Percentiles rank a stretch among this genome's conserved stretches.
Evolutionary conservation across 2,797 vertebrate genomes (phyloP).

Genomic region (Acanthurus lineatus): DNA sequence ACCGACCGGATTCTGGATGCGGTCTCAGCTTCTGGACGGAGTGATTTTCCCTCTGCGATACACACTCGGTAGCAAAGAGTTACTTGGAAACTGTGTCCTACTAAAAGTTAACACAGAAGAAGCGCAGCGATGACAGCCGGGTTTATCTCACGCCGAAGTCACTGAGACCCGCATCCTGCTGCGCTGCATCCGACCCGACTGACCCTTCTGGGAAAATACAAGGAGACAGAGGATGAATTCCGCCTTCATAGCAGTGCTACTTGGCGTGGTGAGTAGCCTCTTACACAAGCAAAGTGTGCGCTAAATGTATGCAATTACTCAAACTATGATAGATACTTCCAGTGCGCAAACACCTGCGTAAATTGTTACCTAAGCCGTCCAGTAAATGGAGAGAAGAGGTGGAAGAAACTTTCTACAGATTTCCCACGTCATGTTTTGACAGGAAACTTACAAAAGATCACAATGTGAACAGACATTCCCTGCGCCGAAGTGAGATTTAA

Average conservation of each 20-base stretch:
- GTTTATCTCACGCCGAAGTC: slow-evolving; percentile 33
- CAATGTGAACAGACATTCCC: background rate
- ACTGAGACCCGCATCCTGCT: slow-evolving; percentile 62
- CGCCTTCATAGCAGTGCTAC: slow-evolving; percentile 69
- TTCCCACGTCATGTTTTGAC: background rate
- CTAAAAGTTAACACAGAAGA: slow-evolving; percentile 8
- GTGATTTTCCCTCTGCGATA: background rate
- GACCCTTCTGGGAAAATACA: slow-evolving; percentile 44
- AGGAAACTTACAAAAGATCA: background rate
- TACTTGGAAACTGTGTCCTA: background rate
- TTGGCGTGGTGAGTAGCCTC: slow-evolving; percentile 80
- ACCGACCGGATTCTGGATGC: slow-evolving; percentile 29
- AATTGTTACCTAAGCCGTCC: slow-evolving; percentile 3
- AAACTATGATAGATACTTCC: background rate
- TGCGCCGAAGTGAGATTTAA: background rate
- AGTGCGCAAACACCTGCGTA: slow-evolving; percentile 31
- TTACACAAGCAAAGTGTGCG: slow-evolving; percentile 3
- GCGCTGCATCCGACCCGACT: slow-evolving; percentile 43
- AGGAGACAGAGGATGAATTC: slow-evolving; percentile 70
- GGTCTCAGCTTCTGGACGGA: slow-evolving; percentile 32
- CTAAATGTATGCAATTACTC: slow-evolving; percentile 16
- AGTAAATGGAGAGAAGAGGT: background rate
- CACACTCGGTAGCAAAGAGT: background rate
- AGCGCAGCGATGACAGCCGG: slow-evolving; percentile 61
- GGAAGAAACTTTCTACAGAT: slow-evolving; percentile 5